Evolutionary conservation across 2,888 invertebrate species (phyloP), one percentile per base, ranked within the genome.

Genomic region (Conchocele bisecta): DNA sequence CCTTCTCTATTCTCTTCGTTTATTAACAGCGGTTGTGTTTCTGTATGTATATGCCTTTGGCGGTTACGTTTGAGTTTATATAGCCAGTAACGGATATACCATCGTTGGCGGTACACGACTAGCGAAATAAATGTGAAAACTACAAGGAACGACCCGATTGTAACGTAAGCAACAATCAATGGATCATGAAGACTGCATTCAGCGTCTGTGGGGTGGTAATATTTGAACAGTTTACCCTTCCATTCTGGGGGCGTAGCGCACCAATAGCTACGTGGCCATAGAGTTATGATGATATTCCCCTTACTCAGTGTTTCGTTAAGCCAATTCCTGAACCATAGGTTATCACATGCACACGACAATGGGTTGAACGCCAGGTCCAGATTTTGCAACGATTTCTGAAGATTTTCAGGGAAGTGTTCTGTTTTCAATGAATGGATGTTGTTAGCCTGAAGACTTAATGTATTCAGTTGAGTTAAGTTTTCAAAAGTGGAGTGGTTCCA

Each of bases 311-410:
- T n/a, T n/a, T n/a, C n/a, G n/a, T n/a, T n/a, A n/a, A 65, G 37
- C 65, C 56, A 57, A 26, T 46, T 41, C 41, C 65, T 33, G 37
- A 65, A 65, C 57, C 57, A 57, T 13, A 65, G 46, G n/a, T 54
- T 48, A 3, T 48, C 42, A 57, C 65, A 65, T 9, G 44, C 41
- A 29, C 65, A 65, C 5, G 20, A 22, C 29, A 65, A 57, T n/a
- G 56, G 54, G 33, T 65, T 65, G 22, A 48, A 22, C 15, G 35
- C 48, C 28, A 65, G 28, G 28, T 48, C 39, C 5, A 65, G n/a
- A 1, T 4, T 39, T 29, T 11, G 11, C 5, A 65, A 28, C 9
- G 57, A 57, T 26, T 46, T 15, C 7, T 11, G 26, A 4, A 65
- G 20, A 1, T n/a, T 17, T n/a, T 20, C 3, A 0, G 65, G 65